Evolutionary conservation across 2,888 invertebrate species (phyloP).

Genomic region (Trissolcus brochymenae): DNA sequence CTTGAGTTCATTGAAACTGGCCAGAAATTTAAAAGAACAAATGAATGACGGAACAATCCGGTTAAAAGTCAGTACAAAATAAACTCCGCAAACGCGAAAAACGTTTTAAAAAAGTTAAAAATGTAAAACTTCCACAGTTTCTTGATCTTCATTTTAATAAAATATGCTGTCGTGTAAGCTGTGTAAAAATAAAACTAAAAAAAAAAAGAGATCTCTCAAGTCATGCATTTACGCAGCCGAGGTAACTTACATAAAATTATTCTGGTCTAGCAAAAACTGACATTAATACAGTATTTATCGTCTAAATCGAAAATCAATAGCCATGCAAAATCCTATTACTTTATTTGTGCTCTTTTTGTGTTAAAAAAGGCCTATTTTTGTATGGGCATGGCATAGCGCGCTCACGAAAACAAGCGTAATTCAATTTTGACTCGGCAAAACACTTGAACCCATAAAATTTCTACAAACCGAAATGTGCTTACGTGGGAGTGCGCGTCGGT

Average conservation of each 20-base stretch:
- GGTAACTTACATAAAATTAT: slow-evolving; percentile 2
- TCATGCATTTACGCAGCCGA: neutral
- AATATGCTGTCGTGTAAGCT: neutral
- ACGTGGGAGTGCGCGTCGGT: neutral
- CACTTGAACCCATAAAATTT: slow-evolving; percentile 49
- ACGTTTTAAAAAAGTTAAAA: too few relatives aligned
- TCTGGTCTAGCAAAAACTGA: slow-evolving; percentile 5
- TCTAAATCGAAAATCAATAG: slow-evolving; percentile 39
- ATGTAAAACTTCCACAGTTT: neutral
- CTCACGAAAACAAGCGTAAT: slow-evolving; percentile 30
- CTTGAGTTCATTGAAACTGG: neutral
- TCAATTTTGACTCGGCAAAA: slow-evolving; percentile 48
- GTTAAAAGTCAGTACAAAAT: neutral
- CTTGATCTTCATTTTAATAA: slow-evolving; percentile 1
- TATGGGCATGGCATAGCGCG: slow-evolving; percentile 18
- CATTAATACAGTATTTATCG: slow-evolving; percentile 31
- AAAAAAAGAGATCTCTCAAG: neutral
- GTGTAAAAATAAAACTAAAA: too few relatives aligned
- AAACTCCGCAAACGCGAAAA: neutral
- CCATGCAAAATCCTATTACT: slow-evolving; percentile 28
- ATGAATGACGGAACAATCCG: neutral
- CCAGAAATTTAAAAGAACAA: too few relatives aligned
- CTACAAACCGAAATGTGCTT: slow-evolving; percentile 36
- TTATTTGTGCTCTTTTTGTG: slow-evolving; percentile 6
- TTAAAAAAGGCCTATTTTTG: slow-evolving; percentile 15